A percentile compares a stretch with the other conserved stretches of the same genome.
Evolutionary conservation across 2,113 vertebrate genomes (phyloP).

Genomic region (Scomber japonicus): DNA sequence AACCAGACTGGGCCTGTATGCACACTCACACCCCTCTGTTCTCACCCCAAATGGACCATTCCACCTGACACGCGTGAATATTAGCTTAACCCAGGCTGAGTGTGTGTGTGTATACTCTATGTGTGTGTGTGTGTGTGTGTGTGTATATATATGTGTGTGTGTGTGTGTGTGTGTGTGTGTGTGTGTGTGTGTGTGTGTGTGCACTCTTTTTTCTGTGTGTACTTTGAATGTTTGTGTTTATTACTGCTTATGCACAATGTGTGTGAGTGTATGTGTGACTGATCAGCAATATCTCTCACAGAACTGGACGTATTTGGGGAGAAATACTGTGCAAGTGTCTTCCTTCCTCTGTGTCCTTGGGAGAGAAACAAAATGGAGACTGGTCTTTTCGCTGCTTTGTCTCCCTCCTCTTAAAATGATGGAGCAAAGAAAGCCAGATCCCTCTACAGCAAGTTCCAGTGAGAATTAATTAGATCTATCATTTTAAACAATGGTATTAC

Average conservation of each 20-base stretch:
- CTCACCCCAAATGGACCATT: constrained; percentile 70
- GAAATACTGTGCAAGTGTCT: constrained; percentile 60
- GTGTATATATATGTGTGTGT: constrained; percentile 33
- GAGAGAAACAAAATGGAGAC: constrained; percentile 83
- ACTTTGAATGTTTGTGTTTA: constrained; percentile 54
- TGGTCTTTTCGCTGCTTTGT: constrained; percentile 67
- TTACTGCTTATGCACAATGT: constrained; percentile 34
- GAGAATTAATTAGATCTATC: constrained; percentile 31
- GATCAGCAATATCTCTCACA: constrained; percentile 55
- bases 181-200: constrained; percentile 34
- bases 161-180: constrained; percentile 52
- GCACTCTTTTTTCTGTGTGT: constrained; percentile 40
- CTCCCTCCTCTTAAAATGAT: constrained; percentile 57
- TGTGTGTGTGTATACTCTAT: constrained; percentile 44
- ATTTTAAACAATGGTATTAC: constrained; percentile 52
- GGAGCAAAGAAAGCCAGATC: constrained; percentile 39
- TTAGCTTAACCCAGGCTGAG: constrained; percentile 64
- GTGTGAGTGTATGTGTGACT: constrained; percentile 30
- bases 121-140: constrained; percentile 40
- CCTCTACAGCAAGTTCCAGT: constrained; percentile 29
- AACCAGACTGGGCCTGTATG: constrained; percentile 64
- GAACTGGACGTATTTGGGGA: constrained; percentile 62
- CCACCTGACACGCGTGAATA: constrained; percentile 76
- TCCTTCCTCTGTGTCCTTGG: constrained; percentile 76
- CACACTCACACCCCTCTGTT: constrained; percentile 68